Conservation (phyloP, 2,797 vertebrate genomes). For the Cirrhinus mrigala region DNA sequence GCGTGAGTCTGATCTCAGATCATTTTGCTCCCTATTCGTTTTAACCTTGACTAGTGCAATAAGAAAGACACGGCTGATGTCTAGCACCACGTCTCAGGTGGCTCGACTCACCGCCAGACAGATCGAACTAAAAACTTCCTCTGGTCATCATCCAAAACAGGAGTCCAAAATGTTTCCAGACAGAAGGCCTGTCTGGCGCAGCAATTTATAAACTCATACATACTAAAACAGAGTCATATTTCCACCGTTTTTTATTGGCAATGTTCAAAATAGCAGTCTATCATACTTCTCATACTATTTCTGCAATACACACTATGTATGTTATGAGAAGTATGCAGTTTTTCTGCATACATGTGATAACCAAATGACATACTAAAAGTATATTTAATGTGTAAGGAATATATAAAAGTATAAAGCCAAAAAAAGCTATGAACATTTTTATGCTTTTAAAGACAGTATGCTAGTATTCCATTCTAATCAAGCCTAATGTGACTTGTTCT, state of each 20-base stretch:
- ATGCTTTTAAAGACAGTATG: background rate
- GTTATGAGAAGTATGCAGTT: background rate
- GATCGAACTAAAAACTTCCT: background rate
- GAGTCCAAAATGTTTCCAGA: background rate
- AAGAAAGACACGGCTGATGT: background rate
- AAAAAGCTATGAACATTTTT: too few relatives aligned
- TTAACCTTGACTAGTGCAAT: background rate
- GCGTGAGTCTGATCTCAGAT: conserved; percentile 76
- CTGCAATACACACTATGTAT: background rate
- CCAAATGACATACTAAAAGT: background rate
- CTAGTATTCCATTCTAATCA: background rate
- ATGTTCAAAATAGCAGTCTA: background rate
- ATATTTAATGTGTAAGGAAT: background rate
- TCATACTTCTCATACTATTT: background rate
- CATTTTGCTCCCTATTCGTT: background rate
- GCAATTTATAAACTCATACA: background rate
- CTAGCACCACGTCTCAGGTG: background rate
- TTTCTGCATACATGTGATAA: background rate
- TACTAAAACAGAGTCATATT: background rate
- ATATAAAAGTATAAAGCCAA: too few relatives aligned
- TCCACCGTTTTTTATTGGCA: background rate
- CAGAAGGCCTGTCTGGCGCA: background rate
- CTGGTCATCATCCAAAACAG: background rate
- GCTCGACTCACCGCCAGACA: background rate
- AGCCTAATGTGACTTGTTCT: background rate